These are phyloP conservation scores for Plumapathes pennacea DNA, from an alignment of 92 coral and sea anemone genomes.

Conservation along the genomic window DNA sequence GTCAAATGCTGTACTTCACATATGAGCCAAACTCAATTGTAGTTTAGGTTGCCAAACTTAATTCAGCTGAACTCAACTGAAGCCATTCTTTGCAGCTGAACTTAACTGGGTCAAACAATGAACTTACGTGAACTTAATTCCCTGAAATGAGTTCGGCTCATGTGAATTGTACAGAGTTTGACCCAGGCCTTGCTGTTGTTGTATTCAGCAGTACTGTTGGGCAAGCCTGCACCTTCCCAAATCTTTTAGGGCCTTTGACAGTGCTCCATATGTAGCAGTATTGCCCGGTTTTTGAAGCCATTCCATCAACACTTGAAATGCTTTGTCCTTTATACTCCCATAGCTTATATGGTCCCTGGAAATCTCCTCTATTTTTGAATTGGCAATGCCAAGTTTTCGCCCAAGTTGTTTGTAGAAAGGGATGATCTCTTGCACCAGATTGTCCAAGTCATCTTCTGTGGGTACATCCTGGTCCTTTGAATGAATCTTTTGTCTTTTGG, in stretches of 20 bases:
- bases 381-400: conserved; percentile 56
- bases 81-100: no score
- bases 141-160: no score
- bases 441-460: conserved; percentile 52
- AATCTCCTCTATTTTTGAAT: conserved; percentile 66
- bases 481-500: conserved; percentile 26
- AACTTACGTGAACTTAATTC: no score
- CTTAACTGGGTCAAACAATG: no score
- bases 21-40: no score
- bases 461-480: conserved; percentile 22
- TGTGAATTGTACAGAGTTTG: no score
- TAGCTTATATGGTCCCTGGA: conserved; percentile 65
- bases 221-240: conserved; percentile 62
- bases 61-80: no score
- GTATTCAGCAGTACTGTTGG: conserved; percentile 30
- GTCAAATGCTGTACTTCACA: no score
- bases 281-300: conserved; percentile 59
- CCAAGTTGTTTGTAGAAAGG: conserved; percentile 71
- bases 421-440: conserved; percentile 47
- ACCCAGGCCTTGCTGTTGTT: neutral
- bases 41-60: no score
- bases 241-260: conserved; percentile 56
- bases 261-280: conserved; percentile 32
- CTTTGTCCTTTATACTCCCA: conserved; percentile 65
- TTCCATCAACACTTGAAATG: conserved; percentile 67